A percentile compares a stretch with the other conserved stretches of the same genome.
These are phyloP conservation scores for Holacanthella duospinosa DNA, from an alignment of 2,888 invertebrate species.

Conservation along the genomic window DNA sequence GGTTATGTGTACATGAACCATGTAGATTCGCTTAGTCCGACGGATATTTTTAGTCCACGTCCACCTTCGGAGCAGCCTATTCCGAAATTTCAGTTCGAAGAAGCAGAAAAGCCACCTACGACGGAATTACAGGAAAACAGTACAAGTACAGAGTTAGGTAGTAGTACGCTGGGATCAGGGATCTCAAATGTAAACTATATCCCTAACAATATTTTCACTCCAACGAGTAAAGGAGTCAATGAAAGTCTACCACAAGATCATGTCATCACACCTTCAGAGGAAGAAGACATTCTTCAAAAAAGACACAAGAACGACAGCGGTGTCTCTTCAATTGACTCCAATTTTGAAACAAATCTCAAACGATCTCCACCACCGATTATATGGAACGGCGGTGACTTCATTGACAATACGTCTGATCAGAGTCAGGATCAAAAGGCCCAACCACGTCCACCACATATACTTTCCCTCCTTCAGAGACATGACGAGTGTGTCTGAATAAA, in stretches of 20 bases:
- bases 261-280: not conserved
- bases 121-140: no score
- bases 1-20: conserved; percentile 28
- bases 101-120: not conserved
- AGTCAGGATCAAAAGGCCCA: no score
- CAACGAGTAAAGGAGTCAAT: not conserved
- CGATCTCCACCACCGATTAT: not conserved
- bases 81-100: no score
- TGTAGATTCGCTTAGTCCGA: conserved; percentile 7
- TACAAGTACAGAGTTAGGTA: no score
- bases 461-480: no score
- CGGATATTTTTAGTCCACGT: conserved; percentile 12
- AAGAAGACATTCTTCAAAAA: conserved; percentile 2
- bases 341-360: not conserved
- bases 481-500: no score
- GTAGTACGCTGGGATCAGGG: no score
- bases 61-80: not conserved
- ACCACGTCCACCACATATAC: no score
- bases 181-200: conserved; percentile 18
- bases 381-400: not conserved
- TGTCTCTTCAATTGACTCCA: conserved; percentile 33
- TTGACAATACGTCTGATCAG: no score
- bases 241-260: not conserved
- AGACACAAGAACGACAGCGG: conserved; percentile 36
- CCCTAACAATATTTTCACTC: conserved; percentile 12